Conservation (phyloP, 1,140 invertebrate species). For the Trypoxylus dichotomus region DNA sequence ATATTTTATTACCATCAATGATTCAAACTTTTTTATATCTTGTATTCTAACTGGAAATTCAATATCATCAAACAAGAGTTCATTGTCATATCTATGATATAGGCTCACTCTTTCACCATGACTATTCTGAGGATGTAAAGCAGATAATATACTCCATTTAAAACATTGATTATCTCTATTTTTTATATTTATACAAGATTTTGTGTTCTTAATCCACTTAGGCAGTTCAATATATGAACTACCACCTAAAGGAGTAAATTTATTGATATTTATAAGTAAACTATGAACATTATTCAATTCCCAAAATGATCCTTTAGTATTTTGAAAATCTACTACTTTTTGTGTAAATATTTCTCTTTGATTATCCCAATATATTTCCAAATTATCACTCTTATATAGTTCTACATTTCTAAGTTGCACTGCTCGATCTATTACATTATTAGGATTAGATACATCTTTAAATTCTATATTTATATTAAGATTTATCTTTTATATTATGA, state of each 20-base stretch:
- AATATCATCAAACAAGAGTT: neutral
- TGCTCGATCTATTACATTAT: neutral
- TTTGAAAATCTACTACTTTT: neutral
- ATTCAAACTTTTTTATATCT: neutral
- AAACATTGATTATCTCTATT: constrained; percentile 11
- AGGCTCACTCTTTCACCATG: neutral
- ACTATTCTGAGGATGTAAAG: neutral
- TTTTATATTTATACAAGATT: neutral
- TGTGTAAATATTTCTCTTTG: constrained; percentile 4
- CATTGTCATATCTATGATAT: neutral
- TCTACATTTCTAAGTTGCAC: neutral
- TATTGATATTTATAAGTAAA: neutral
- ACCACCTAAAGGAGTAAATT: neutral
- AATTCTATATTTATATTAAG: neutral
- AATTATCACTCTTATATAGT: neutral
- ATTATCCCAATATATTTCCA: neutral
- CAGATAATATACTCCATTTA: neutral
- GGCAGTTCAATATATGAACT: constrained; percentile 9
- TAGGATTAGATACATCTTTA: neutral
- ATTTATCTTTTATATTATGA: neutral
- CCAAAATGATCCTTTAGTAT: neutral
- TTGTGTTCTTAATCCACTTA: neutral
- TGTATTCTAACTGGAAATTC: neutral
- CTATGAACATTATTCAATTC: neutral
- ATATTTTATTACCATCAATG: neutral